Base-by-base conservation (phyloP, 1,140 invertebrate species). In the Mya arenaria region DNA sequence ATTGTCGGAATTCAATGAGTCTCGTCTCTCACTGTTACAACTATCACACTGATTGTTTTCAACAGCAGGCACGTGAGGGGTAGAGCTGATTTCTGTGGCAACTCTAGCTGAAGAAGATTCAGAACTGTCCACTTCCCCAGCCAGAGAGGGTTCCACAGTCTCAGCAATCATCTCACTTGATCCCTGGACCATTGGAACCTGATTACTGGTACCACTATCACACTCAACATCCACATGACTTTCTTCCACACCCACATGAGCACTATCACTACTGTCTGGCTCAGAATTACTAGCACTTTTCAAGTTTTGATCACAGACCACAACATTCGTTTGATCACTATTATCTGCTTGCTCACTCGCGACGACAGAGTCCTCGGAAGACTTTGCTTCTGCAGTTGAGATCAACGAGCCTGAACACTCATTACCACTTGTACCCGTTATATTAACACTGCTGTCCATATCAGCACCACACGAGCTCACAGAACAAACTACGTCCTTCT, bases 381-480 rank as follows among this genome's bases (percentile, higher is more conserved):
- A 55, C 32, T 69, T 68, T 15, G 58, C 48, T 37, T 69, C 65
- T 13, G 37, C 39, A 34, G 58, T 80, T 80, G 77, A 80, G 77
- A 80, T 80, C 77, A 4, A 52, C 56, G 36, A 19, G 23, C 44
- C 66, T n/a, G 25, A 32, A 39, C 41, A 36, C 58, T n/a, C 32
- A n/a, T 32, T 65, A 41, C 44, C 37, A 28, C 71, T 32, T 1
- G 44, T 78, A 78, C 74, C 74, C 74, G 62, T 78, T 60, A 66
- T 28, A 78, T 63, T 36, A 66, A 65, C 58, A 65, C 39, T 52
- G 74, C 74, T 66, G 74, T 78, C 74, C 41, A 78, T 65, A 34
- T 78, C 74, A 66, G 74, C 74, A 78, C 74, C n/a, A n/a, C n/a
- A 78, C 37, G 74, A 78, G 66, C 74, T 78, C 8, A 78, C 74